Evolutionary conservation across 1,140 invertebrate species (phyloP).

Genomic region (Nasonia giraulti): DNA sequence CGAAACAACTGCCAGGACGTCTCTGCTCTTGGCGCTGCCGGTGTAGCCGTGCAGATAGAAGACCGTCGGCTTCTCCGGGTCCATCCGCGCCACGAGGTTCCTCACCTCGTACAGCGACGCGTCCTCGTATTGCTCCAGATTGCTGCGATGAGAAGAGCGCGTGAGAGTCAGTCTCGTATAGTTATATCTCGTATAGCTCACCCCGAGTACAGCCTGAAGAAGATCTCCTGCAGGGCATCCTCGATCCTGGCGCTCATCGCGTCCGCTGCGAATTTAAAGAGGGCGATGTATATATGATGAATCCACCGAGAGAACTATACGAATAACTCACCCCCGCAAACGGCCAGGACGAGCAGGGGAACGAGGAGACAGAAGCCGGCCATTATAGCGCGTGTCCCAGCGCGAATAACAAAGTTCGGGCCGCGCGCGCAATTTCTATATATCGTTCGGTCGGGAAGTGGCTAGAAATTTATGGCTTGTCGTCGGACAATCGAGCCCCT

Average conservation of each 20-base stretch:
- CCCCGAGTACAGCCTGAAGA: background rate
- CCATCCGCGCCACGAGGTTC: conserved; percentile 46
- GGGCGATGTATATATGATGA: too few relatives aligned
- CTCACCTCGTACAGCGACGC: conserved; percentile 36
- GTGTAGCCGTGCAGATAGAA: conserved; percentile 70
- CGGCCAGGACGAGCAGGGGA: background rate
- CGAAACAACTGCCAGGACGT: conserved; percentile 58
- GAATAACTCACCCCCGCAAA: background rate
- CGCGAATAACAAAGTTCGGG: background rate
- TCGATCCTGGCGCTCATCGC: too few relatives aligned
- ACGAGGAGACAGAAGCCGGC: background rate
- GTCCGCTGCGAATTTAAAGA: too few relatives aligned
- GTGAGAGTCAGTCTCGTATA: too few relatives aligned
- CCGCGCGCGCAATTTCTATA: background rate
- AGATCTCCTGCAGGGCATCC: background rate
- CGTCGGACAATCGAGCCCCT: background rate
- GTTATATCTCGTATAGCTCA: too few relatives aligned
- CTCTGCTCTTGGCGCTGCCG: conserved; percentile 59
- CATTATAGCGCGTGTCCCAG: background rate
- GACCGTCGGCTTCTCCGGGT: conserved; percentile 58
- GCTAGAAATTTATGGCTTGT: conserved; percentile 10
- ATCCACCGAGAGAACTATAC: too few relatives aligned
- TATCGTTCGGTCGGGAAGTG: background rate
- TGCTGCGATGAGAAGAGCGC: too few relatives aligned
- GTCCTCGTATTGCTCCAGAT: conserved; percentile 50